Conservation (phyloP, 2,113 vertebrate genomes). For the Zootoca vivipara region DNA sequence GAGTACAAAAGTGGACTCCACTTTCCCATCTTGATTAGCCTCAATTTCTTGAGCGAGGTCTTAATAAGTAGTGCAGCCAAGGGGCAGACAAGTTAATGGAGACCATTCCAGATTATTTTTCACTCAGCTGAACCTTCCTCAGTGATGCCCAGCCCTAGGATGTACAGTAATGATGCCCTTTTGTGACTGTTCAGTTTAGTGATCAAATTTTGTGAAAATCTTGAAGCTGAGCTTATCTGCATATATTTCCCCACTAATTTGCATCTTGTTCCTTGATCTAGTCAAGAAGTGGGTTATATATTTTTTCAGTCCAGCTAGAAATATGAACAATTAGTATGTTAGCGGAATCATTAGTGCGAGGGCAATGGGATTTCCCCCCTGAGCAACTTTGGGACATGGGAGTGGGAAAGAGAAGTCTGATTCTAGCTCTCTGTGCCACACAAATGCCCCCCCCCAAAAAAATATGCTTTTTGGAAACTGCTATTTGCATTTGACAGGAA, state of each 20-base stretch:
- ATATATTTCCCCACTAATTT: too few species aligned
- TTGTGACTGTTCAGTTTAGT: neutral
- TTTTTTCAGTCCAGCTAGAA: too few species aligned
- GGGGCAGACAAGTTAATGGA: conserved; percentile 21
- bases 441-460: neutral
- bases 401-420: neutral
- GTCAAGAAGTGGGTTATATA: too few species aligned
- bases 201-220: neutral
- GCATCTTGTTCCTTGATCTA: too few species aligned
- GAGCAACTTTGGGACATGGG: neutral
- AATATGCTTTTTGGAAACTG: too few species aligned
- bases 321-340: too few species aligned
- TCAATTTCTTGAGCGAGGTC: conserved; percentile 17
- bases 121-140: neutral
- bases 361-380: too few species aligned
- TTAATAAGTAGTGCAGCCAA: neutral
- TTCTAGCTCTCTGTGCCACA: neutral
- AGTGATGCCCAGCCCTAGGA: neutral
- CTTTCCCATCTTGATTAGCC: conserved; percentile 3
- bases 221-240: neutral
- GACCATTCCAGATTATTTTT: neutral
- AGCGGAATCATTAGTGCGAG: too few species aligned
- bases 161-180: conserved; percentile 19
- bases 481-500: too few species aligned
- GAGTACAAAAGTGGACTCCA: neutral